phyloP scores from a whole-genome alignment of 2,797 vertebrate genomes.

The Darevskia mixta region DNA sequence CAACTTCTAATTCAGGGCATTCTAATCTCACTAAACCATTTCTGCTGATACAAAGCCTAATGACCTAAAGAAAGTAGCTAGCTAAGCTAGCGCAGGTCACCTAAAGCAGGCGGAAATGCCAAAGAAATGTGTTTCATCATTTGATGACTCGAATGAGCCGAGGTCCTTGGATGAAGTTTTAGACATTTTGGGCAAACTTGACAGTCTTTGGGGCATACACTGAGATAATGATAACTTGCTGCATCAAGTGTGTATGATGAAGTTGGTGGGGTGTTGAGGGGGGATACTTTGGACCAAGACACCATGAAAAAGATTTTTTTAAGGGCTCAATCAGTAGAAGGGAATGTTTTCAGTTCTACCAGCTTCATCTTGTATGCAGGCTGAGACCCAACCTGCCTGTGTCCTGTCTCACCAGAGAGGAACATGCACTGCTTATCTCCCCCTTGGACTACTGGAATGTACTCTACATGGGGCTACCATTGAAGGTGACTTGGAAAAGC shows the following conservation, averaged over 20 bases:
- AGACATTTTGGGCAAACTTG: conserved; percentile 73
- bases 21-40: conserved; percentile 54
- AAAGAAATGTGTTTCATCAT: conserved; percentile 52
- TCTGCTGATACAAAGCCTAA: conserved; percentile 47
- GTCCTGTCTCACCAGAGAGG: too few relatives aligned
- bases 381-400: too few relatives aligned
- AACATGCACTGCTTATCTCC: too few relatives aligned
- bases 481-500: too few relatives aligned
- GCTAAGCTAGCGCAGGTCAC: conserved; percentile 34
- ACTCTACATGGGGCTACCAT: too few relatives aligned
- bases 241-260: conserved; percentile 87
- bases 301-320: conserved; percentile 43
- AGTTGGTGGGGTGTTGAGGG: conserved; percentile 48
- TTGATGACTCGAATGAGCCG: conserved; percentile 71
- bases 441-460: too few relatives aligned
- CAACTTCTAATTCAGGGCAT: conserved; percentile 27
- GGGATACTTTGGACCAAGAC: conserved; percentile 74
- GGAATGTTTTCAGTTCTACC: conserved; percentile 36
- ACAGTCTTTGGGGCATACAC: conserved; percentile 82
- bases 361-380: too few relatives aligned
- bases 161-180: conserved; percentile 72
- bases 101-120: conserved; percentile 49
- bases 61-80: conserved; percentile 41
- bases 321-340: conserved; percentile 49
- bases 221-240: conserved; percentile 87